Evolutionary conservation across 2,888 invertebrate species (phyloP).

Genomic region (Eristalis arbustorum): DNA sequence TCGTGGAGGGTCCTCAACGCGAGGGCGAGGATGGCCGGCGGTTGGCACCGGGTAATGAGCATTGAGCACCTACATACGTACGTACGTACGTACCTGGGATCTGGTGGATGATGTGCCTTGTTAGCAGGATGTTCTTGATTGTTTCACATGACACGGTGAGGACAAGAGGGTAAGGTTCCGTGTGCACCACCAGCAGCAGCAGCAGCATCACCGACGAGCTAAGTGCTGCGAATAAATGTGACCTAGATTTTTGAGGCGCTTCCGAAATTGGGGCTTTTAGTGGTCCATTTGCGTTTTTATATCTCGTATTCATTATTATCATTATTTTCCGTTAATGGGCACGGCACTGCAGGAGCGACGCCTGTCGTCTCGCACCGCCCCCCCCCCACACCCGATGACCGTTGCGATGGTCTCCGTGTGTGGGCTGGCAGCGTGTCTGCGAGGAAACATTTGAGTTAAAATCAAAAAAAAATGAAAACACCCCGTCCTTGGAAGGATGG

Average conservation of each 20-base stretch:
- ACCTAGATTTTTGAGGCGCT: constrained; percentile 48
- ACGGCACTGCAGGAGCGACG: background rate
- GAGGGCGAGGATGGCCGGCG: background rate
- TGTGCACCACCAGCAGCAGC: background rate
- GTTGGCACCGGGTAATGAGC: constrained; percentile 12
- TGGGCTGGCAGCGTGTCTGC: background rate
- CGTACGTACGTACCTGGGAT: background rate
- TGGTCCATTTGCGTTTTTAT: constrained; percentile 60
- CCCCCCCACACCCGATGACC: background rate
- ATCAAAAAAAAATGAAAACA: background rate
- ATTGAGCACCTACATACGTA: constrained; percentile 18
- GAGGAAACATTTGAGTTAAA: constrained; percentile 44
- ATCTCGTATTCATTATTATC: constrained; percentile 46
- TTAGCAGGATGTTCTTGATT: constrained; percentile 54
- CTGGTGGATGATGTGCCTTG: constrained; percentile 32
- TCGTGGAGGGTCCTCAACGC: background rate
- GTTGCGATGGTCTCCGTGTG: background rate
- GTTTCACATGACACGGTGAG: constrained; percentile 30
- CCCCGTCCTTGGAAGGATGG: constrained; percentile 1
- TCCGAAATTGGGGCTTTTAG: constrained; percentile 58
- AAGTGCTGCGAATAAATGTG: constrained; percentile 57
- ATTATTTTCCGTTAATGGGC: constrained; percentile 57
- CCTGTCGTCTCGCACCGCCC: background rate
- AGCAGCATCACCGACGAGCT: constrained; percentile 5
- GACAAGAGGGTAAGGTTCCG: constrained; percentile 25